A percentile compares a stretch with the other conserved stretches of the same genome.
phyloP scores from a whole-genome alignment of 1,140 invertebrate genomes.

The Phymastichus coffea region DNA sequence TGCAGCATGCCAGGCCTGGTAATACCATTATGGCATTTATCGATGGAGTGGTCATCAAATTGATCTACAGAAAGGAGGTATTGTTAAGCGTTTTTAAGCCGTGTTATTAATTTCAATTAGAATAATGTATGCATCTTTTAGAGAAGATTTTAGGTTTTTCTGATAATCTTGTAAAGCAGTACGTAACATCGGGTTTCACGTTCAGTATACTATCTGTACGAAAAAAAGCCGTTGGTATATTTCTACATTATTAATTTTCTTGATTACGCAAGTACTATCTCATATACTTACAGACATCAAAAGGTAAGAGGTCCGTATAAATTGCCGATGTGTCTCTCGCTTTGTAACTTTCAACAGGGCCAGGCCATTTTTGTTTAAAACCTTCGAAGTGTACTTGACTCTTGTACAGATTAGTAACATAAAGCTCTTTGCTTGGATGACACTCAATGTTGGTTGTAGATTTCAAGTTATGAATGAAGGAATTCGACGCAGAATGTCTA shows the following conservation, averaged over 20 bases:
- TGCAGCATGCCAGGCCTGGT: constrained; percentile 59
- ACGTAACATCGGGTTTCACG: not conserved
- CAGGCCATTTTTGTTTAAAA: not conserved
- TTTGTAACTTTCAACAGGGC: not conserved
- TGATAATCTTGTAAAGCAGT: not conserved
- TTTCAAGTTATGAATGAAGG: not conserved
- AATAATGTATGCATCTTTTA: not conserved
- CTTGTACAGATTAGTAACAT: not conserved
- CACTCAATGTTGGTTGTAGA: not conserved
- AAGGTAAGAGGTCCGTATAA: not conserved
- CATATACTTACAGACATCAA: not conserved
- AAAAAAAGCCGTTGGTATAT: not conserved
- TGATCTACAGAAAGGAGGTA: not conserved
- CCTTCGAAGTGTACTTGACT: not conserved
- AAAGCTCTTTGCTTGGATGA: not conserved
- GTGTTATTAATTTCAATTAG: no score
- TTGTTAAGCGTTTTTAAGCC: no score
- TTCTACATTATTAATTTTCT: not conserved
- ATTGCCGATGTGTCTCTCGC: not conserved
- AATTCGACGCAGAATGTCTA: not conserved
- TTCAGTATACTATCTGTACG: not conserved
- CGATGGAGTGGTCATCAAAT: not conserved
- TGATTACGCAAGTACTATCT: not conserved
- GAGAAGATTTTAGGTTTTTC: not conserved
- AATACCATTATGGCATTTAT: constrained; percentile 41